A percentile compares a stretch with the other conserved stretches of the same genome.
Evolutionary conservation across 2,797 vertebrate species (phyloP).

Genomic region (Eospalax fontanierii): DNA sequence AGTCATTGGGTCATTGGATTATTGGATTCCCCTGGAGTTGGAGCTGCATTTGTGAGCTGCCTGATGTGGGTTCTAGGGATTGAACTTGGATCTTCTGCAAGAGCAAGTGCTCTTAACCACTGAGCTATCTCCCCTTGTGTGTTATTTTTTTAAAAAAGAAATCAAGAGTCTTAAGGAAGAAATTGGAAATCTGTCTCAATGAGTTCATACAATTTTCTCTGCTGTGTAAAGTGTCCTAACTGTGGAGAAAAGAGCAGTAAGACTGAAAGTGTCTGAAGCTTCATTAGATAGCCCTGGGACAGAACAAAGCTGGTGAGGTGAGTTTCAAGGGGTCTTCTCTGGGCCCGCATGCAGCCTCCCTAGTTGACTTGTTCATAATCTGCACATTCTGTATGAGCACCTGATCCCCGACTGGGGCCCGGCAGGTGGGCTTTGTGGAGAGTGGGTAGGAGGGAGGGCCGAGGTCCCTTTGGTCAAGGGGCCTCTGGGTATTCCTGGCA

Average conservation of each 20-base stretch:
- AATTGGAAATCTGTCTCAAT: accelerated
- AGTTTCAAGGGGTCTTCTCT: too few species aligned
- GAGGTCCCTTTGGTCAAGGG: too few species aligned
- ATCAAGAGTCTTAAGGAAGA: background rate
- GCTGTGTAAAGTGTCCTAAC: background rate
- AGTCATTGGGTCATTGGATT: background rate
- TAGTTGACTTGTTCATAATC: too few species aligned
- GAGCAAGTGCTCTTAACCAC: too few species aligned
- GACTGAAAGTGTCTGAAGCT: accelerated
- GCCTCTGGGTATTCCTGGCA: background rate
- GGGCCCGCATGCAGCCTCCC: too few species aligned
- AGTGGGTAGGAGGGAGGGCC: too few species aligned
- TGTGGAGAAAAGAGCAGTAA: background rate
- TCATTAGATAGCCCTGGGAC: too few species aligned
- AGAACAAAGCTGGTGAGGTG: too few species aligned
- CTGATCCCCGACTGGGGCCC: background rate
- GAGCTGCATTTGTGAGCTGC: background rate
- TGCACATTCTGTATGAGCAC: too few species aligned
- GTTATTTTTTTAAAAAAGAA: background rate
- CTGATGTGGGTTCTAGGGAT: background rate
- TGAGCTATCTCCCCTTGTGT: background rate
- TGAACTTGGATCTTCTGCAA: background rate
- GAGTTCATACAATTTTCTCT: background rate
- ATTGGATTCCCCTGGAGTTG: background rate
- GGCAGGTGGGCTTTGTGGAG: background rate